Percentiles rank a stretch among this genome's conserved stretches.
These are phyloP conservation scores for Coenobita brevimanus DNA, from an alignment of 1,140 invertebrate genomes.

Conservation along the genomic window DNA sequence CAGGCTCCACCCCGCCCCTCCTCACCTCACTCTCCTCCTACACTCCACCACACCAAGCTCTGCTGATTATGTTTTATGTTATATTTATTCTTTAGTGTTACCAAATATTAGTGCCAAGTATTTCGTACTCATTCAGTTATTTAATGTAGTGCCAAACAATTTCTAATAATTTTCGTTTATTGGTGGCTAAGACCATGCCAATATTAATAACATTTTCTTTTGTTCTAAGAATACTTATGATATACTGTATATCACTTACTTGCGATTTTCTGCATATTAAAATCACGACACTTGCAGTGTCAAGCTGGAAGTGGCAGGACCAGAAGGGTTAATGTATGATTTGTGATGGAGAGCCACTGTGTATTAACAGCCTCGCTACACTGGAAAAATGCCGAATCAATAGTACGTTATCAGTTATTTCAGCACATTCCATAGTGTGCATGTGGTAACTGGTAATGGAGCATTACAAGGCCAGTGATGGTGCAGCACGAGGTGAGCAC, in stretches of 20 bases:
- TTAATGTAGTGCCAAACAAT: conserved; percentile 64
- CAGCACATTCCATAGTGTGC: too few species aligned
- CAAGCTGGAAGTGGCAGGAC: too few species aligned
- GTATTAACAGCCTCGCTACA: too few species aligned
- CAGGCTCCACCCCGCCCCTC: background rate
- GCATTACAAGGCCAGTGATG: too few species aligned
- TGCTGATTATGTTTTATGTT: conserved; percentile 56
- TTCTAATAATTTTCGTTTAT: conserved; percentile 38
- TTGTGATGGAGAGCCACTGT: too few species aligned
- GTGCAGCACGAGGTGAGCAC: too few species aligned
- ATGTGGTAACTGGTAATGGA: too few species aligned
- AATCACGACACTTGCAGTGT: background rate
- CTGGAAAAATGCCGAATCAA: too few species aligned
- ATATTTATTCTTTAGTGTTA: conserved; percentile 64
- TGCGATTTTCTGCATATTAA: background rate
- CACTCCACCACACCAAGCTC: conserved; percentile 44
- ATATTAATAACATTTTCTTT: conserved; percentile 34
- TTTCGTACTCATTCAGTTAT: conserved; percentile 59
- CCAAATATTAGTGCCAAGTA: conserved; percentile 65
- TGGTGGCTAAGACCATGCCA: conserved; percentile 58
- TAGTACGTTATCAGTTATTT: too few species aligned
- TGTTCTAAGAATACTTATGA: background rate
- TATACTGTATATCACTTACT: background rate
- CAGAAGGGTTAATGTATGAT: too few species aligned
- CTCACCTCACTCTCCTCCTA: conserved; percentile 19